Percentiles rank a stretch among this genome's conserved stretches.
Evolutionary conservation across 2,888 invertebrate genomes (phyloP).

Genomic region (Malthinus seriepunctatus): DNA sequence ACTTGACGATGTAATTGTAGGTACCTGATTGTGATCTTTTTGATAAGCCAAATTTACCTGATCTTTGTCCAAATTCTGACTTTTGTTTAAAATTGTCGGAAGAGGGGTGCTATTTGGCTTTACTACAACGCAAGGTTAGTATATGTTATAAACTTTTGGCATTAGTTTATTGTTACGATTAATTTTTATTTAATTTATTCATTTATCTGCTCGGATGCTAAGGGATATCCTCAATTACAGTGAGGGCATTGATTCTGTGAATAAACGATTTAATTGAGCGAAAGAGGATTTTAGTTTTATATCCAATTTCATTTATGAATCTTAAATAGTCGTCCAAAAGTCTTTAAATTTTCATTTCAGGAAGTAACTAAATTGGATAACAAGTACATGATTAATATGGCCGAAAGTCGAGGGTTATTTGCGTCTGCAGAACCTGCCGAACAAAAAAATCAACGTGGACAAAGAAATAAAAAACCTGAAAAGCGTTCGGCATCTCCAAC

Average conservation of each 20-base stretch:
- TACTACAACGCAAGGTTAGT: conserved; percentile 68
- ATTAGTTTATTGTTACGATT: too few species aligned
- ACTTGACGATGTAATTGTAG: conserved; percentile 47
- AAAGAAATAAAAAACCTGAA: conserved; percentile 50
- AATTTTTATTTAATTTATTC: too few species aligned
- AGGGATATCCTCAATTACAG: too few species aligned
- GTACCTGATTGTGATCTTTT: conserved; percentile 74
- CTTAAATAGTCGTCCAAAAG: background rate
- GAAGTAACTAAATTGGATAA: conserved; percentile 78
- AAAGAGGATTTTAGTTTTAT: background rate
- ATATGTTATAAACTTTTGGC: background rate
- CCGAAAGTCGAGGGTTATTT: conserved; percentile 79
- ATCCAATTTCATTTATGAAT: background rate
- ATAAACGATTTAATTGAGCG: too few species aligned
- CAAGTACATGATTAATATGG: conserved; percentile 82
- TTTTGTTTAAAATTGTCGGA: conserved; percentile 54
- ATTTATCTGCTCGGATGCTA: too few species aligned
- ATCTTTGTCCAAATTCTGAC: conserved; percentile 60
- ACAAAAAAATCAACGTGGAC: conserved; percentile 49
- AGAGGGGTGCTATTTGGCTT: conserved; percentile 69
- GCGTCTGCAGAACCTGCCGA: conserved; percentile 49
- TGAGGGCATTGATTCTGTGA: background rate
- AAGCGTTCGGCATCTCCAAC: conserved; percentile 36
- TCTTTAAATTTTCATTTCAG: conserved; percentile 44
- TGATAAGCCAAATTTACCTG: conserved; percentile 64